Evolutionary conservation across 2,113 vertebrate species (phyloP).

Genomic region (Sturnira hondurensis): DNA sequence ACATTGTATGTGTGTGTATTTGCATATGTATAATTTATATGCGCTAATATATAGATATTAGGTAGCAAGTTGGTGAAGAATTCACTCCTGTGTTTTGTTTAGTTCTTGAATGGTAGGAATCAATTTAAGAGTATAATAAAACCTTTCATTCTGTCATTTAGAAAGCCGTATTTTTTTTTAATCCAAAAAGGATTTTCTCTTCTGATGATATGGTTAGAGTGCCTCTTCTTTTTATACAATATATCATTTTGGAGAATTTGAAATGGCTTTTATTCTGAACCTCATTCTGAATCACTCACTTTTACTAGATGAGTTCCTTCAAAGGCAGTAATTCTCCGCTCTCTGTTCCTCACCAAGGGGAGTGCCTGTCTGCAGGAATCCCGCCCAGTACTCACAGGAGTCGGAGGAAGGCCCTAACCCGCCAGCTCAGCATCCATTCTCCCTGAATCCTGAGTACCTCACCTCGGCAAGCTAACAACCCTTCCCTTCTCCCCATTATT

Average conservation of each 20-base stretch:
- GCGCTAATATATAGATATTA: not conserved
- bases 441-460: not conserved
- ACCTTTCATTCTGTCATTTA: conserved; percentile 1
- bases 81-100: not conserved
- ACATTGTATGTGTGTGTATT: not conserved
- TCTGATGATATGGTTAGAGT: conserved; percentile 4
- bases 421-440: not conserved
- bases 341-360: not conserved
- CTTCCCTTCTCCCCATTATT: not conserved
- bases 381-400: not conserved
- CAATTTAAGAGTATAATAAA: not conserved
- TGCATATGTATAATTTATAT: not conserved
- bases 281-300: conserved; percentile 15
- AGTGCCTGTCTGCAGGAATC: not conserved
- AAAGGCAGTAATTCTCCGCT: not conserved
- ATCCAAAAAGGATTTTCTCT: not conserved
- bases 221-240: not conserved
- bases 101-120: not conserved
- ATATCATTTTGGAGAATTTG: not conserved
- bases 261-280: conserved; percentile 39
- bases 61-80: not conserved
- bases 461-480: not conserved
- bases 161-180: not conserved
- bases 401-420: not conserved
- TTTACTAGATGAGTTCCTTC: not conserved